A percentile compares a stretch with the other conserved stretches of the same genome.
These are phyloP conservation scores for Stratiolaelaps scimitus DNA, from an alignment of 1,140 invertebrate species.

Conservation along the genomic window DNA sequence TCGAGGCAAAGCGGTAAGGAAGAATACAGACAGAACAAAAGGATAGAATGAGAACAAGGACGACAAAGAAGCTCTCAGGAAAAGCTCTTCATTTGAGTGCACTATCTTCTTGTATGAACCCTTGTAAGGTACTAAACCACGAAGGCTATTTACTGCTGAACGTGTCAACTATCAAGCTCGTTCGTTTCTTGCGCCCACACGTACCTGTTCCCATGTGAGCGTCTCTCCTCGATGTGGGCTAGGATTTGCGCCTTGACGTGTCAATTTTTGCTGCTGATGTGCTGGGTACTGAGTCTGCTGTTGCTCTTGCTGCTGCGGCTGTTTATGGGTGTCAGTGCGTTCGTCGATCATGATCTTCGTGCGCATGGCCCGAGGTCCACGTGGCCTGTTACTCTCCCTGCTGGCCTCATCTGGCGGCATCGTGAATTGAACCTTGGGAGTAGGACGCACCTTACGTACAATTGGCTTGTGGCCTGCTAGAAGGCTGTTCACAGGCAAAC, in stretches of 20 bases:
- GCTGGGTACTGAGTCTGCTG: too few relatives aligned
- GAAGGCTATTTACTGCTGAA: too few relatives aligned
- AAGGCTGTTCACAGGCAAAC: background rate
- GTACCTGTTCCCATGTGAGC: slow-evolving; percentile 23
- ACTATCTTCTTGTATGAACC: too few relatives aligned
- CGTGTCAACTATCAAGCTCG: too few relatives aligned
- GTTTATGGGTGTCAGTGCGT: background rate
- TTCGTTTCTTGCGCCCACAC: background rate
- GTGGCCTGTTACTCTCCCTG: slow-evolving; percentile 4
- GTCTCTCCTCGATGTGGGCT: background rate
- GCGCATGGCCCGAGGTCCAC: slow-evolving; percentile 16
- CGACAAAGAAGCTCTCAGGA: too few relatives aligned
- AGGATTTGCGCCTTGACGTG: background rate
- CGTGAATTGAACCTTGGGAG: slow-evolving; percentile 16
- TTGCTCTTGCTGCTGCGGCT: too few relatives aligned
- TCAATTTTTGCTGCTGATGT: too few relatives aligned
- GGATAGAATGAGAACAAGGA: too few relatives aligned
- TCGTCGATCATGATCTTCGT: slow-evolving; percentile 20
- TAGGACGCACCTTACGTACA: slow-evolving; percentile 4
- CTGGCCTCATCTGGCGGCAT: slow-evolving; percentile 5
- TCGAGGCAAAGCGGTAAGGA: too few relatives aligned
- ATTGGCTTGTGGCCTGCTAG: slow-evolving; percentile 22
- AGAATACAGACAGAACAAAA: too few relatives aligned
- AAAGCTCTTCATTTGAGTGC: too few relatives aligned
- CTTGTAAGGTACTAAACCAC: too few relatives aligned